A percentile compares a stretch with the other conserved stretches of the same genome.
Conservation (phyloP, 2,797 vertebrate genomes). For the Coilia nasus region DNA sequence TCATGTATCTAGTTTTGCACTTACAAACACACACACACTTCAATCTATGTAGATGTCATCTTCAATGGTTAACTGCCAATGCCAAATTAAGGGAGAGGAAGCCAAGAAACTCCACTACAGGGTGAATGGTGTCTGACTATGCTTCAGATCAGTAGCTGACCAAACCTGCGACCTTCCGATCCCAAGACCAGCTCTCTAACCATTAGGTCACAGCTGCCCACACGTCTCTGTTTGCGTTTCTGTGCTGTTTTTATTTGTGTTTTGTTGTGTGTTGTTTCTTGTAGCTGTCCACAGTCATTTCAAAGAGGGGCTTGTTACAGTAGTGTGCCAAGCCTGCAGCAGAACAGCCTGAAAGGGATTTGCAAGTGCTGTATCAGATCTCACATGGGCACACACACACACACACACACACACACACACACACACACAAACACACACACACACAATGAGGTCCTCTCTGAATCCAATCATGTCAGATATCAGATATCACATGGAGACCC, state of each 20-base stretch:
- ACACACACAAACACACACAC: too few relatives aligned
- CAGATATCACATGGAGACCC: too few relatives aligned
- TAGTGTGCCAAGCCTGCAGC: neutral
- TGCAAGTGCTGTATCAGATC: neutral
- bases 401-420: too few relatives aligned
- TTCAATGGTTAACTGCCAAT: neutral
- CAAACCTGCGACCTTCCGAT: too few relatives aligned
- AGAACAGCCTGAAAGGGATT: neutral
- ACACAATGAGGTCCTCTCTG: too few relatives aligned
- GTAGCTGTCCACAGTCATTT: neutral
- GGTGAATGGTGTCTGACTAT: neutral
- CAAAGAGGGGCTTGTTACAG: constrained; percentile 2
- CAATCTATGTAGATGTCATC: neutral
- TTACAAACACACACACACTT: neutral
- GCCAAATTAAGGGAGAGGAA: neutral
- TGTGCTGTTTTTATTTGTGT: neutral
- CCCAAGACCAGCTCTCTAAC: too few relatives aligned
- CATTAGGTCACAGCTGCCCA: neutral
- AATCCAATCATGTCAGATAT: too few relatives aligned
- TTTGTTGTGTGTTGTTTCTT: neutral
- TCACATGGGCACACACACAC: too few relatives aligned
- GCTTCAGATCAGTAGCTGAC: too few relatives aligned
- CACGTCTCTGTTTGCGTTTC: neutral
- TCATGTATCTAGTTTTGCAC: constrained; percentile 24
- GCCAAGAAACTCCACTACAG: neutral